These are phyloP conservation scores for Orthonevra nobilis DNA, from an alignment of 2,888 invertebrate genomes.

Conservation along the genomic window DNA sequence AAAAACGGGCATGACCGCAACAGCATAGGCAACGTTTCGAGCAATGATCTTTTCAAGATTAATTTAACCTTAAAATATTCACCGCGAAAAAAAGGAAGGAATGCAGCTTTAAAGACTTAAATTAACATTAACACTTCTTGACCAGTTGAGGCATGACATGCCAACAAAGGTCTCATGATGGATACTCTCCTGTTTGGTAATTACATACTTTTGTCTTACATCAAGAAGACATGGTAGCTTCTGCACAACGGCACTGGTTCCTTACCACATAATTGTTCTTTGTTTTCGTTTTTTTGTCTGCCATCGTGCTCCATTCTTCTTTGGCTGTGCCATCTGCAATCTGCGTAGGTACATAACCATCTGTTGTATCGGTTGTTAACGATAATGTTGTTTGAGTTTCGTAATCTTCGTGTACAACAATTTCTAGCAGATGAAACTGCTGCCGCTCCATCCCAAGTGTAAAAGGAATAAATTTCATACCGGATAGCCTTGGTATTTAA, in stretches of 20 bases:
- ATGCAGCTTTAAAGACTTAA: too few species aligned
- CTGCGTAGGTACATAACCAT: slow-evolving; percentile 38
- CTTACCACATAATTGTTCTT: slow-evolving; percentile 30
- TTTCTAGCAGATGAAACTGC: slow-evolving; percentile 40
- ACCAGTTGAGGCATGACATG: not conserved
- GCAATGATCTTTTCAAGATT: too few species aligned
- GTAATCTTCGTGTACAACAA: slow-evolving; percentile 52
- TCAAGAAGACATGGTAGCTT: slow-evolving; percentile 26
- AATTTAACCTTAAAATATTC: too few species aligned
- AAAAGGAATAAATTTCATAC: slow-evolving; percentile 47
- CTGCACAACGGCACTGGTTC: slow-evolving; percentile 30
- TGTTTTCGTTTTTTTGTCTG: not conserved
- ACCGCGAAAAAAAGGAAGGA: too few species aligned
- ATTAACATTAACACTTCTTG: slow-evolving; percentile 37
- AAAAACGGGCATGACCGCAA: too few species aligned
- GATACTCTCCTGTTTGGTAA: slow-evolving; percentile 27
- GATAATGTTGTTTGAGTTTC: slow-evolving; percentile 51
- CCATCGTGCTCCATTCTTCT: not conserved
- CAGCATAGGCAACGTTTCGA: too few species aligned
- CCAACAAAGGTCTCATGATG: slow-evolving; percentile 35
- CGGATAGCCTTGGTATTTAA: slow-evolving; percentile 67
- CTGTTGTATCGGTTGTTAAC: slow-evolving; percentile 30
- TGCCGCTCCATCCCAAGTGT: slow-evolving; percentile 26
- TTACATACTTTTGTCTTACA: slow-evolving; percentile 41
- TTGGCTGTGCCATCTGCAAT: slow-evolving; percentile 33